Evolutionary conservation across 2,113 vertebrate species (phyloP).

Genomic region (Brachyistius frenatus): DNA sequence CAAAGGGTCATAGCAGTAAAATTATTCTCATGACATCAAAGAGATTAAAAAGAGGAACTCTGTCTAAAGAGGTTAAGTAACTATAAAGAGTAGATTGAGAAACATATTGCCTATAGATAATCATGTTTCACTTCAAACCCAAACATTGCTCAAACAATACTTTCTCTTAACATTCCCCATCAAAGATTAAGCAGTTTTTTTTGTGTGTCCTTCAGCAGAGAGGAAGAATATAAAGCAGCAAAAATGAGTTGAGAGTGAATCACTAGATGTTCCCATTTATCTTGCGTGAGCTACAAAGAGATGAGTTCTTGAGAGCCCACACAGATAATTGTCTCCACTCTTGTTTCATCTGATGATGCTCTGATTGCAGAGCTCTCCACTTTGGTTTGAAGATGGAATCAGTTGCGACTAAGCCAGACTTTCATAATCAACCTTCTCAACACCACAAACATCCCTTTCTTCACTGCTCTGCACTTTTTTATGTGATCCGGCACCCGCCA

Average conservation of each 20-base stretch:
- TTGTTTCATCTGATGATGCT: conserved; percentile 39
- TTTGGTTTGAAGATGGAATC: conserved; percentile 62
- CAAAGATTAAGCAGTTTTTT: not conserved
- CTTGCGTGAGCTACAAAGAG: conserved; percentile 12
- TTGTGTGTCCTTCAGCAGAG: conserved; percentile 4
- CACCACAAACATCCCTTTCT: conserved; percentile 23
- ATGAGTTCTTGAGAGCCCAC: conserved; percentile 47
- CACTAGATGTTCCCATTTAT: not conserved
- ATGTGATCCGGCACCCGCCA: conserved; percentile 24
- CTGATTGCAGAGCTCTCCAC: conserved; percentile 61
- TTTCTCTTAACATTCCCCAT: conserved; percentile 7
- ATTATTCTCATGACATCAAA: not conserved
- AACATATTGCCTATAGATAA: not conserved
- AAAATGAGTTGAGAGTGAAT: not conserved
- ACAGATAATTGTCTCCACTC: conserved; percentile 51
- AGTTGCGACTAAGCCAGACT: conserved; percentile 50
- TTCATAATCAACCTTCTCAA: conserved; percentile 60
- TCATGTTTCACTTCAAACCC: not conserved
- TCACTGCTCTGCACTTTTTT: conserved; percentile 10
- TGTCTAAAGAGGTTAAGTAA: no score
- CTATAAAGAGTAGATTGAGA: no score
- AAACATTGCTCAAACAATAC: not conserved
- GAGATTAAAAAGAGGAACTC: no score
- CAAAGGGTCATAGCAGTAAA: not conserved
- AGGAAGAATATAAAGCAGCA: conserved; percentile 6